These are phyloP conservation scores for Seladonia tumulorum DNA, from an alignment of 2,888 invertebrate species.

Conservation along the genomic window DNA sequence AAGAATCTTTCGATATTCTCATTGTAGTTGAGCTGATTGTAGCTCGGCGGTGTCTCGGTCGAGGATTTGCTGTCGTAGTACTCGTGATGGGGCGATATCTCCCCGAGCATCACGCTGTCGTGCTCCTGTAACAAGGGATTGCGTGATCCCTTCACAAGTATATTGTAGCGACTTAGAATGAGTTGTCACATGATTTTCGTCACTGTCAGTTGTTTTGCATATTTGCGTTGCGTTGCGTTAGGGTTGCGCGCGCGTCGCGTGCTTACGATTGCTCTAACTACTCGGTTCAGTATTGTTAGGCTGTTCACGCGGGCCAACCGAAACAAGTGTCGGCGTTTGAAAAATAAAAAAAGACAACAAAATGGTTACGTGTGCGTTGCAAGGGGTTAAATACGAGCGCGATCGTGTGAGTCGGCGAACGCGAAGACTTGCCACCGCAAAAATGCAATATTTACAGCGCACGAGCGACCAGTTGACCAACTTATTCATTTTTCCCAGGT, in stretches of 20 bases:
- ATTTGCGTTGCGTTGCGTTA: constrained; percentile 48
- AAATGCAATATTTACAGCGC: constrained; percentile 53
- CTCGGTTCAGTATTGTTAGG: constrained; percentile 40
- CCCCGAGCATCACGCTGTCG: constrained; percentile 93
- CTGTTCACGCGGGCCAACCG: neutral
- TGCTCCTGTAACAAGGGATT: constrained; percentile 87
- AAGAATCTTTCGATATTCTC: constrained; percentile 90
- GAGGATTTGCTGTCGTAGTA: constrained; percentile 92
- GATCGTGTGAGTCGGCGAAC: constrained; percentile 1
- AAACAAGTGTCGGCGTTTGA: neutral
- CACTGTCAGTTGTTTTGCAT: constrained; percentile 58
- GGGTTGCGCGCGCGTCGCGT: constrained; percentile 29
- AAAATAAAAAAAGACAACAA: too few species aligned
- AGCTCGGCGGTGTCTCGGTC: constrained; percentile 92
- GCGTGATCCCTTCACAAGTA: constrained; percentile 81
- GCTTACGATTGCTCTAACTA: neutral
- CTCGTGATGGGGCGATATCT: constrained; percentile 94
- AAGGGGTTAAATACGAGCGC: neutral
- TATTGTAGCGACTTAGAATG: constrained; percentile 76
- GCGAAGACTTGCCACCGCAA: constrained; percentile 24
- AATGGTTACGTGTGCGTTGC: neutral
- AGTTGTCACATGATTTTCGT: constrained; percentile 54
- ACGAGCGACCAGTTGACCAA: constrained; percentile 35
- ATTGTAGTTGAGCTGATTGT: constrained; percentile 94
- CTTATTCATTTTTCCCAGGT: constrained; percentile 30